A percentile compares a stretch with the other conserved stretches of the same genome.
Evolutionary conservation across 64 coral and sea anemone genomes (phyloP).

Genomic region (Anthopleura sola): DNA sequence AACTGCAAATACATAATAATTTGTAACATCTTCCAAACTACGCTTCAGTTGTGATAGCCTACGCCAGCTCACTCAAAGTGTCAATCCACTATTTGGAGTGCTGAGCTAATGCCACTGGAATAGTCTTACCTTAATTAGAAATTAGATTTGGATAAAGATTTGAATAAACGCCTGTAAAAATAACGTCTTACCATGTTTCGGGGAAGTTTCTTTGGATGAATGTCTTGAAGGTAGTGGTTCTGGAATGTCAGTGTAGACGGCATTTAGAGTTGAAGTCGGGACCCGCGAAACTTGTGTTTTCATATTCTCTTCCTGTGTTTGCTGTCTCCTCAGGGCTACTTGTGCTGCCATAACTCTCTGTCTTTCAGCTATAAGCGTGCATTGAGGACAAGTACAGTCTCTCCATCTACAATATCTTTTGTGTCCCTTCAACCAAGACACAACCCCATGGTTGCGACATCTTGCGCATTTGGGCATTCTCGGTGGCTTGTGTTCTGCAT

Average conservation of each 20-base stretch:
- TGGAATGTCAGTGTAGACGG: neutral
- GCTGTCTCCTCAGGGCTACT: slow-evolving; percentile 87
- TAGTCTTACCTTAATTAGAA: neutral
- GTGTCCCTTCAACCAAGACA: slow-evolving; percentile 90
- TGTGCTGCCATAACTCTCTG: slow-evolving; percentile 97
- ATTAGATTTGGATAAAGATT: neutral
- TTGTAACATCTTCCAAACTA: slow-evolving; percentile 96
- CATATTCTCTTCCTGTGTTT: slow-evolving; percentile 80
- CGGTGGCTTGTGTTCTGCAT: slow-evolving; percentile 46
- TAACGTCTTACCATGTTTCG: neutral
- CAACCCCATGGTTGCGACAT: slow-evolving; percentile 84
- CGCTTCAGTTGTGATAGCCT: neutral
- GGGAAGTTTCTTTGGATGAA: neutral
- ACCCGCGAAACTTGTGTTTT: neutral
- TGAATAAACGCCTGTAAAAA: neutral
- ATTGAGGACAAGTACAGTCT: slow-evolving; percentile 93
- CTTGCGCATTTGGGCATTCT: slow-evolving; percentile 86
- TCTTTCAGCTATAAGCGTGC: slow-evolving; percentile 90
- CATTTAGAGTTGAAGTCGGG: neutral
- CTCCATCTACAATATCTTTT: slow-evolving; percentile 93
- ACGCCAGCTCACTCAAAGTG: neutral
- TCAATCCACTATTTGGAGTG: neutral
- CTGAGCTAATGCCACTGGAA: neutral
- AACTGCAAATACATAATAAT: slow-evolving; percentile 92
- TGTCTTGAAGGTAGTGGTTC: neutral